These are phyloP conservation scores for Anorthoa munda DNA, from an alignment of 2,888 invertebrate species.

Conservation along the genomic window DNA sequence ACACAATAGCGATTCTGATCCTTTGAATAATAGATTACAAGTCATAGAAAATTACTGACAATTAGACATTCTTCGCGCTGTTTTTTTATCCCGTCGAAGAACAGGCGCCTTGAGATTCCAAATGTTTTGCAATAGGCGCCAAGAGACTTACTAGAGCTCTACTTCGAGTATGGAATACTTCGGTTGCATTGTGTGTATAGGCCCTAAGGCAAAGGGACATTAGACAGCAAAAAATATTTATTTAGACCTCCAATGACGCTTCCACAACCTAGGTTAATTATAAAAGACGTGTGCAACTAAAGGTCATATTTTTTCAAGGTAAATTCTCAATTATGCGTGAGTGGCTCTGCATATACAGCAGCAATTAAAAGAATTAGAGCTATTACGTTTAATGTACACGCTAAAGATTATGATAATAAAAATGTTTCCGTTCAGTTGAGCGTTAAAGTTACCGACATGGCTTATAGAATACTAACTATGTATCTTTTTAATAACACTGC, in stretches of 20 bases:
- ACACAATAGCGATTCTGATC: conserved; percentile 34
- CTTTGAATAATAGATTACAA: conserved; percentile 65
- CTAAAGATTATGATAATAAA: conserved; percentile 77
- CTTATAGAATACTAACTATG: conserved; percentile 57
- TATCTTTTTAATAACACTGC: conserved; percentile 38
- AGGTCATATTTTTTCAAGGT: conserved; percentile 81
- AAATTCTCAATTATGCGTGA: conserved; percentile 81
- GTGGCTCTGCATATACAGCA: conserved; percentile 71
- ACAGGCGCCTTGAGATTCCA: neutral
- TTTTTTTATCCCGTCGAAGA: conserved; percentile 34
- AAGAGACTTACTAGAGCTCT: neutral
- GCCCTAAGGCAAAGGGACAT: conserved; percentile 14
- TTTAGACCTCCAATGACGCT: conserved; percentile 63
- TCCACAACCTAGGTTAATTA: conserved; percentile 72
- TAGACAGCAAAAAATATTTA: conserved; percentile 46
- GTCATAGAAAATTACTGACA: conserved; percentile 62
- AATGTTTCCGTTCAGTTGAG: conserved; percentile 71
- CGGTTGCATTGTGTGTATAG: neutral
- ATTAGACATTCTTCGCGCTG: conserved; percentile 59
- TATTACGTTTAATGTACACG: conserved; percentile 76
- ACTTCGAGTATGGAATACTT: neutral
- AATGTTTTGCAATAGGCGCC: conserved; percentile 8
- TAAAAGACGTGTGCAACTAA: conserved; percentile 76
- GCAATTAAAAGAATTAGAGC: conserved; percentile 84
- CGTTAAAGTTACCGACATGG: conserved; percentile 64